Base-by-base conservation (phyloP, 1,140 invertebrate genomes). In the Hyposmocoma kahamanoa region DNA sequence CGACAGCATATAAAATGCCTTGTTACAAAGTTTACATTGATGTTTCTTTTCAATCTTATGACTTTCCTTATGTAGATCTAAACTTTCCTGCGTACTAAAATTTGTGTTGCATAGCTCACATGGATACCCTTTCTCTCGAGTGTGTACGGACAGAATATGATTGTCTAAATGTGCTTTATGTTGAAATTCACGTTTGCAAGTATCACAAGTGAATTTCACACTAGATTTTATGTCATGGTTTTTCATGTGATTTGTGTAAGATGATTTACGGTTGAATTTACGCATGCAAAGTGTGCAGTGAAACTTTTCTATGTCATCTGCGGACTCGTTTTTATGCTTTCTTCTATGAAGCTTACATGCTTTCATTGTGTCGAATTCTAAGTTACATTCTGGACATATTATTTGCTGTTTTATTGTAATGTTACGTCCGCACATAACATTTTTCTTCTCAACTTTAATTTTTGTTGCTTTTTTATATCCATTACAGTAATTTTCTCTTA, bases 1-100 rank as follows among this genome's bases (percentile, higher is more conserved):
- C 0, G 88, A 89, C 15, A 86, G 47, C 81, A 89, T 88, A 3
- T 79, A 82, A 30, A 90, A 89, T 0, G 62, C 55, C 44, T 91
- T 91, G 26, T 87, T 84, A 53, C 91, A 92, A 9, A 87, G 65
- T 5, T 79, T 69, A 62, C 90, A 92, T 17, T 87, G 79, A 59
- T 91, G 89, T 22, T 88, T 88, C 20, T 89, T 86, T 34, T 86
- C 84, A 0, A 85, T 70, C 47, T 85, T 87, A 56, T 90, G 89
- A 9, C 75, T 65, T 59, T 82, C 69, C 42, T 64, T 59, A 39
- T 86, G 81, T 0, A 61, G 56, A 10, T 79, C 53, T 11, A 85
- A 53, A 32, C 59, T 71, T 24, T 80, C 71, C 59, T 78, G 59
- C 11, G 64, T 72, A 0, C 68, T 48, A 43, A 85, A 86, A n/a